Conservation (phyloP, 92 coral and sea anemone species). For the Muricea muricata region DNA sequence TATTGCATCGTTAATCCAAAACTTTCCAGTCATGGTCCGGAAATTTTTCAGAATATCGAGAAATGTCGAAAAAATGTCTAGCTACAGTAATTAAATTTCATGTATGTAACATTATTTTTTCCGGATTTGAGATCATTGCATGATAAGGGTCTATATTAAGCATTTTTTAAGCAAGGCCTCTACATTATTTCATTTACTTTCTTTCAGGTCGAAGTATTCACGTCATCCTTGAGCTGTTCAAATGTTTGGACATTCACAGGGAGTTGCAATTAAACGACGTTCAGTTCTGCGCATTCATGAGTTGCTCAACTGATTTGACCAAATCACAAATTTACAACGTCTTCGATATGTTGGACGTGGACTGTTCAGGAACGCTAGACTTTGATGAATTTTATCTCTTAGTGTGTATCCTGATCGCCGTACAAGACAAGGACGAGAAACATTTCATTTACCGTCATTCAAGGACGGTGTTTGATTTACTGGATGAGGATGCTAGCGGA, state of each 20-base stretch:
- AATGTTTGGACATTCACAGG: slow-evolving; percentile 83
- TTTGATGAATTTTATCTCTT: slow-evolving; percentile 95
- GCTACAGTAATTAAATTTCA: too few species aligned
- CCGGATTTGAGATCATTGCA: too few species aligned
- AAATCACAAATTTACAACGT: slow-evolving; percentile 90
- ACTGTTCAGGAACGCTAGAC: slow-evolving; percentile 94
- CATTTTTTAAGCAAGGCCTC: too few species aligned
- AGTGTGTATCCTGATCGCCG: slow-evolving; percentile 89
- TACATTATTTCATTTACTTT: neutral
- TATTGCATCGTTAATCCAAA: too few species aligned
- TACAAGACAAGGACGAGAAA: slow-evolving; percentile 88
- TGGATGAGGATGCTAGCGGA: slow-evolving; percentile 95
- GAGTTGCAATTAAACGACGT: slow-evolving; percentile 92
- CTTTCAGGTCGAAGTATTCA: slow-evolving; percentile 80
- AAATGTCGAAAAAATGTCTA: too few species aligned
- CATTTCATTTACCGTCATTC: slow-evolving; percentile 97
- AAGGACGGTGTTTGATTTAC: slow-evolving; percentile 90
- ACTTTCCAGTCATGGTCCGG: neutral
- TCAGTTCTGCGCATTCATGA: slow-evolving; percentile 95
- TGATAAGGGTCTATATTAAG: too few species aligned
- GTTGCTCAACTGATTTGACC: slow-evolving; percentile 78
- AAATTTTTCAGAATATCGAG: neutral
- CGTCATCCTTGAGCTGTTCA: slow-evolving; percentile 84
- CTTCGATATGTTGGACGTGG: slow-evolving; percentile 97
- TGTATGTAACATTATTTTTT: too few species aligned